phyloP scores from a whole-genome alignment of 2,113 vertebrate genomes.

The Rhipidura dahli region DNA sequence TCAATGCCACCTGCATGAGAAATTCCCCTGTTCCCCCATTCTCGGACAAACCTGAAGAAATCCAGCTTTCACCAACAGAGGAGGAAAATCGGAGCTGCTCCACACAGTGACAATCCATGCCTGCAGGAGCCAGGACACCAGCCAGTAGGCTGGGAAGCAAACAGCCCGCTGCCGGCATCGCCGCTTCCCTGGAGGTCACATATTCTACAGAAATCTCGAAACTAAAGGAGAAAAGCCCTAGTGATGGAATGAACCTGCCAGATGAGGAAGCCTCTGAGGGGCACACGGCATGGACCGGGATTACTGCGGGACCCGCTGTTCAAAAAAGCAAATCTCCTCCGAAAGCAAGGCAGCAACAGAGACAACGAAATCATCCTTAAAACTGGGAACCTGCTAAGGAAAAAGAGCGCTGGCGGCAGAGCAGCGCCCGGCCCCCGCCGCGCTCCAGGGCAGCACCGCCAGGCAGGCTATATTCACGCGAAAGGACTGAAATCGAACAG shows the following conservation, averaged over 20 bases:
- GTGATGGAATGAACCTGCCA: background rate
- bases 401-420: background rate
- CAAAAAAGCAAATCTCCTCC: background rate
- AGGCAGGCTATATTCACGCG: background rate
- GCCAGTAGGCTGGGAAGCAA: background rate
- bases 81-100: background rate
- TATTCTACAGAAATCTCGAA: background rate
- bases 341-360: background rate
- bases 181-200: background rate
- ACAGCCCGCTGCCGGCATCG: background rate
- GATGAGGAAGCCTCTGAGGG: background rate
- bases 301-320: background rate
- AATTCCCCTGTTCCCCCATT: too few relatives aligned
- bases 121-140: background rate
- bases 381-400: background rate
- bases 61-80: background rate
- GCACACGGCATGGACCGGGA: background rate
- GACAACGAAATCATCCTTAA: background rate
- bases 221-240: background rate
- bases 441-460: background rate
- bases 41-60: background rate
- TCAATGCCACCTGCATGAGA: background rate
- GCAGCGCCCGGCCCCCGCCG: background rate
- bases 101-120: accelerated
- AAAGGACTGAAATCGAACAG: background rate